Evolutionary conservation across 1,140 invertebrate species (phyloP), one percentile per base, ranked within the genome.

Genomic region (Metopolophium dirhodum): DNA sequence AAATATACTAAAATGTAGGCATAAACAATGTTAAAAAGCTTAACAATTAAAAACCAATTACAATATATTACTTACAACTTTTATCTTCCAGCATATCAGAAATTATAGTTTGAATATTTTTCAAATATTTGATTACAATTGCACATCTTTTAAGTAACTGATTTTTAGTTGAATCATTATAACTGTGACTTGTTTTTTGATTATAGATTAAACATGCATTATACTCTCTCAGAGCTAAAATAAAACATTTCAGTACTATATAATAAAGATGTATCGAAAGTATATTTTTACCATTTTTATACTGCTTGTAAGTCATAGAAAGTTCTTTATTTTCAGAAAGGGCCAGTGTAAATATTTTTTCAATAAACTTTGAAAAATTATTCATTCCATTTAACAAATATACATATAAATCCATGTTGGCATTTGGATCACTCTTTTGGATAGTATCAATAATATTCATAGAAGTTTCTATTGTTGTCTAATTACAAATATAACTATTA

Each of bases 141-240:
- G 30, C 51, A 93, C 82, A 93, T 51, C 91, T 93, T 86, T 93
- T 93, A 41, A 93, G 82, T 41, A 93, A 68, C 47, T 90, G 86
- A 45, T 45, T 93, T 54, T 93, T 83, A 4, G 41, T 54, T 18
- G 3, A 51, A 20, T 82, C 26, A 85, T 54, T 41, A 82, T 18
- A 11, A 41, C 51, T 37, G 18, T 8, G 0, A 93, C 30, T 93
- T 30, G 8, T 83, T 9, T 54, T 85, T 93, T 85, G n/a, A 54
- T 26, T 85, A 47, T 37, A 86, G 9, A 45, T 57, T 30, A 86
- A 93, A 93, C 82, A 93, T 41, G 91, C 91, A 20, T 86, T 93
- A 41, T 51, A 93, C 23, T 93, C 91, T 57, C n/a, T 93, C 20
- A 93, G 1, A 54, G 77, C 91, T 86, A 20, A 93, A 93, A 49